Percentiles rank a stretch among this genome's conserved stretches.
phyloP scores from a whole-genome alignment of 2,888 invertebrate genomes.

The Mimachlamys varia region DNA sequence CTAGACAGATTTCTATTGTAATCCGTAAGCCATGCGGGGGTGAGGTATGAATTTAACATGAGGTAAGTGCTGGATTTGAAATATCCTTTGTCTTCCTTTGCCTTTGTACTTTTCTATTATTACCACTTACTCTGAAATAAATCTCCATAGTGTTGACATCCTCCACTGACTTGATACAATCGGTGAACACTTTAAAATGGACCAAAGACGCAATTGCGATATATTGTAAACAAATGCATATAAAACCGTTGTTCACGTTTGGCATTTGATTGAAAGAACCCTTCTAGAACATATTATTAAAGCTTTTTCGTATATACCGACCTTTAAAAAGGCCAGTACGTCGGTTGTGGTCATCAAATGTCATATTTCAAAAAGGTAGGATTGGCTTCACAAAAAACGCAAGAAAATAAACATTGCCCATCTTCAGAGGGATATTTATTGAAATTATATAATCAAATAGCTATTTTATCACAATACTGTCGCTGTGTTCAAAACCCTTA shows the following conservation, averaged over 20 bases:
- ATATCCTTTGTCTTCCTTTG: not conserved
- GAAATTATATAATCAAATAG: conserved; percentile 34
- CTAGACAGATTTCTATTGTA: not conserved
- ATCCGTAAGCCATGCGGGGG: not conserved
- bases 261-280: not conserved
- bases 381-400: not conserved
- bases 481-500: not conserved
- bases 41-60: conserved; percentile 1
- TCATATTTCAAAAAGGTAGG: not conserved
- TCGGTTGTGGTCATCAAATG: not conserved
- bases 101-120: not conserved
- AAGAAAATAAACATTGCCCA: conserved; percentile 19
- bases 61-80: not conserved
- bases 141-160: not conserved
- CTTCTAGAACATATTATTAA: not conserved
- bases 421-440: not conserved
- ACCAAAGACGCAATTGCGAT: not conserved
- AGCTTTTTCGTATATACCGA: not conserved
- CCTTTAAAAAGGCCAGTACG: not conserved
- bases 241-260: not conserved
- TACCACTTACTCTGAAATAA: not conserved
- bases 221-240: not conserved
- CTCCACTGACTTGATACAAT: not conserved
- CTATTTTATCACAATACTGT: not conserved
- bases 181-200: not conserved